These are phyloP conservation scores for Lepus timidus DNA, from an alignment of 2,113 vertebrate species.

Conservation along the genomic window DNA sequence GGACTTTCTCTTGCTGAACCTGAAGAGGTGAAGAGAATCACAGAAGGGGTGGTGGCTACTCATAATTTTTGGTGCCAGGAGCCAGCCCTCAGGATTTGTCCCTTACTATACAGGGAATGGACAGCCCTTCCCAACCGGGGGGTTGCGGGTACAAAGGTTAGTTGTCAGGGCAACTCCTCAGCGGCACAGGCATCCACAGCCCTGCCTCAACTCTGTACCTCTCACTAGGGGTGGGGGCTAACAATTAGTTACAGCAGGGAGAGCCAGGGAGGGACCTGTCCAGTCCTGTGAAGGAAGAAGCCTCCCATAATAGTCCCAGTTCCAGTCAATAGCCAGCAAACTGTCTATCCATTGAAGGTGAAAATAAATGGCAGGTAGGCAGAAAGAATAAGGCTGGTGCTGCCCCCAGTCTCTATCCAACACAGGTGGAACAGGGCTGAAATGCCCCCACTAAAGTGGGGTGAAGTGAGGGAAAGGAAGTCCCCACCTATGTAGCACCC, in stretches of 20 bases:
- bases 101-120: not conserved
- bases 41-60: not conserved
- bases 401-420: constrained; percentile 69
- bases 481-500: constrained; percentile 42
- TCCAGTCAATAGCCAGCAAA: constrained; percentile 46
- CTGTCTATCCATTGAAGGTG: constrained; percentile 28
- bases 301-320: constrained; percentile 24
- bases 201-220: constrained; percentile 34
- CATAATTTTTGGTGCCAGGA: not conserved
- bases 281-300: constrained; percentile 41
- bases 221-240: not conserved
- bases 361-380: constrained; percentile 41
- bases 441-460: constrained; percentile 86
- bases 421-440: constrained; percentile 86
- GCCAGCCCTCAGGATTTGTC: constrained; percentile 50
- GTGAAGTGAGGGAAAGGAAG: constrained; percentile 69
- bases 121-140: not conserved
- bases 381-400: constrained; percentile 61
- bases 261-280: not conserved
- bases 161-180: not conserved
- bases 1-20: constrained; percentile 66
- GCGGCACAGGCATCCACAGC: not conserved
- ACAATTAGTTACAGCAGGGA: not conserved
- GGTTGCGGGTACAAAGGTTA: not conserved
- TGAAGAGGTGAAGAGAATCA: constrained; percentile 34